phyloP scores from a whole-genome alignment of 2,888 invertebrate species.

The Dasysyrphus tricinctus region DNA sequence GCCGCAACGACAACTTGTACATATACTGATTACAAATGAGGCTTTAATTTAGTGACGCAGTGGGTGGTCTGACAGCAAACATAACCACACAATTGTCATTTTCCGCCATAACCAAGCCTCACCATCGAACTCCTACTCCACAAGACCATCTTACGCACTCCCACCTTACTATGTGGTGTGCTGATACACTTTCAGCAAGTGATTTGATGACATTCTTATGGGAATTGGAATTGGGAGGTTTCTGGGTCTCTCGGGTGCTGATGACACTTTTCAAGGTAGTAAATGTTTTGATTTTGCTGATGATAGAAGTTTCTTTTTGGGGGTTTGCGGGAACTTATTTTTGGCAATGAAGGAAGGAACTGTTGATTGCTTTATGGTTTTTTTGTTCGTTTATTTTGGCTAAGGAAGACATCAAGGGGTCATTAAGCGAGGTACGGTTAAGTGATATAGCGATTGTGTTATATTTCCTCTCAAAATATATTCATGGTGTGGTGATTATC shows the following conservation, averaged over 20 bases:
- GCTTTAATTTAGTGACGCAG: conserved; percentile 62
- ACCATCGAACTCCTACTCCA: neutral
- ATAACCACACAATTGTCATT: conserved; percentile 17
- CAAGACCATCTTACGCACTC: conserved; percentile 21
- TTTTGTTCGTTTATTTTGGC: neutral
- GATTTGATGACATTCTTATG: conserved; percentile 64
- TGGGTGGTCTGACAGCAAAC: conserved; percentile 33
- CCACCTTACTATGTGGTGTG: conserved; percentile 32
- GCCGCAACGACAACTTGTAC: conserved; percentile 29
- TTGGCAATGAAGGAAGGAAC: conserved; percentile 30
- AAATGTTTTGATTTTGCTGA: conserved; percentile 54
- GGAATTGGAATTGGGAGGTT: neutral
- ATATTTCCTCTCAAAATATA: conserved; percentile 33
- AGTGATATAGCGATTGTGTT: conserved; percentile 23
- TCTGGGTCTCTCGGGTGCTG: neutral
- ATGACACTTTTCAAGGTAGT: conserved; percentile 53
- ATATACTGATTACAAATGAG: conserved; percentile 68
- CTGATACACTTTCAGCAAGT: conserved; percentile 69
- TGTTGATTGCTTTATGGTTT: conserved; percentile 27
- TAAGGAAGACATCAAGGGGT: conserved; percentile 35
- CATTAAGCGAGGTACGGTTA: conserved; percentile 44
- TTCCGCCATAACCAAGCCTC: conserved; percentile 14
- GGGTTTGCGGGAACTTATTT: neutral
- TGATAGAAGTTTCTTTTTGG: conserved; percentile 30
- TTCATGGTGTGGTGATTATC: conserved; percentile 48